These are phyloP conservation scores for Aurelia aurita complex sp. Pacific DNA, from an alignment of 30 jellyfish, hydroid and myxozoan genomes.

Conservation along the genomic window DNA sequence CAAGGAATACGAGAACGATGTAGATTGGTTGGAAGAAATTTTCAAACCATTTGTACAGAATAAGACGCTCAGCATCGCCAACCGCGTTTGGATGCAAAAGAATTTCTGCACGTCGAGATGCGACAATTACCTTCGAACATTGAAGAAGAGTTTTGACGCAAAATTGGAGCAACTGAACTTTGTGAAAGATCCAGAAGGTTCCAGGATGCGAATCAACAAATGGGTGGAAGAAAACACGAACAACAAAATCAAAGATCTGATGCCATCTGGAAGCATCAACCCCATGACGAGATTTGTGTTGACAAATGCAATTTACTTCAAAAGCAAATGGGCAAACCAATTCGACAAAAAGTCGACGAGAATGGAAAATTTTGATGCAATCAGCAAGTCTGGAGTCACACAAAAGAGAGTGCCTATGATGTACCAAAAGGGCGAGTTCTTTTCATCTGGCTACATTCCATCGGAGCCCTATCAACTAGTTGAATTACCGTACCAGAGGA, in stretches of 20 bases:
- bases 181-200: slow-evolving; percentile 30
- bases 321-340: slow-evolving; percentile 56
- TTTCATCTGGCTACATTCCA: slow-evolving; percentile 33
- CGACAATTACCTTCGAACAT: slow-evolving; percentile 10
- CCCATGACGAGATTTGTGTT: slow-evolving; percentile 58
- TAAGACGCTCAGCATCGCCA: slow-evolving; percentile 60
- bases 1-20: neutral
- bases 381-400: neutral
- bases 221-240: slow-evolving; percentile 76
- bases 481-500: slow-evolving; percentile 75
- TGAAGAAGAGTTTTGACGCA: slow-evolving; percentile 21
- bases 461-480: slow-evolving; percentile 39
- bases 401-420: slow-evolving; percentile 40
- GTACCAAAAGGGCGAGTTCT: slow-evolving; percentile 49
- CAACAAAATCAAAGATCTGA: slow-evolving; percentile 44
- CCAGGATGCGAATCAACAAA: slow-evolving; percentile 45
- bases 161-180: slow-evolving; percentile 46
- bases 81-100: slow-evolving; percentile 75
- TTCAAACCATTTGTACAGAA: slow-evolving; percentile 26
- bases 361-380: slow-evolving; percentile 14
- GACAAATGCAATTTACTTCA: slow-evolving; percentile 75
- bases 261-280: slow-evolving; percentile 54
- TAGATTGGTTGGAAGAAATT: slow-evolving; percentile 12
- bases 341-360: slow-evolving; percentile 38
- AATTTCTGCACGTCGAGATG: slow-evolving; percentile 31